Evolutionary conservation across 2,797 vertebrate genomes (phyloP).

Genomic region (Parauchenoglanis punctatus): DNA sequence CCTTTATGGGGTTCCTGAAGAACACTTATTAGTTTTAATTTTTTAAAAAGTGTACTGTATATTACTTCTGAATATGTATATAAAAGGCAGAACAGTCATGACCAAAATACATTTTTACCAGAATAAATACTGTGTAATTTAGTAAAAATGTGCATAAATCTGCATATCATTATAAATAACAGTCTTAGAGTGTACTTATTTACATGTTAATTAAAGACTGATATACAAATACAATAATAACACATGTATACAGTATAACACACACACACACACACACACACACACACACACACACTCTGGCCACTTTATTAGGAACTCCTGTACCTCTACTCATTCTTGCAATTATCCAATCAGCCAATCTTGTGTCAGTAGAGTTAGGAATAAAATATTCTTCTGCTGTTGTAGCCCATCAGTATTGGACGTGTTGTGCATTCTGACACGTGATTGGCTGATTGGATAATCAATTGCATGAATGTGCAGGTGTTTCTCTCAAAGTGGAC

Average conservation of each 20-base stretch:
- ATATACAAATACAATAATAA: neutral
- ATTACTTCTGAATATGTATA: neutral
- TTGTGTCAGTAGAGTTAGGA: neutral
- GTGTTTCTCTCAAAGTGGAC: neutral
- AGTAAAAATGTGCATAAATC: neutral
- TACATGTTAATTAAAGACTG: neutral
- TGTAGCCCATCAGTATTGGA: neutral
- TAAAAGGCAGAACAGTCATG: neutral
- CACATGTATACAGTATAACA: neutral
- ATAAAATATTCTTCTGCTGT: neutral
- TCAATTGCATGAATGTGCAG: neutral
- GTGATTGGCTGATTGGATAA: neutral
- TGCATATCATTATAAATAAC: neutral
- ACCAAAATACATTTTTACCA: neutral
- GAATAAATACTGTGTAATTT: neutral
- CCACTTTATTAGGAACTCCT: neutral
- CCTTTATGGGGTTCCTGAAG: neutral
- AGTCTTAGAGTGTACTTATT: neutral
- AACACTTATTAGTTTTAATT: neutral
- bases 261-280: neutral
- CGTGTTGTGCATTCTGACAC: neutral
- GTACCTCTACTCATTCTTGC: neutral
- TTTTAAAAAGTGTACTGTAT: neutral
- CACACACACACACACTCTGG: no score
- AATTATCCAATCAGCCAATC: neutral